Evolutionary conservation across 2,797 vertebrate species (phyloP).

Genomic region (Dendrocincla fuliginosa): DNA sequence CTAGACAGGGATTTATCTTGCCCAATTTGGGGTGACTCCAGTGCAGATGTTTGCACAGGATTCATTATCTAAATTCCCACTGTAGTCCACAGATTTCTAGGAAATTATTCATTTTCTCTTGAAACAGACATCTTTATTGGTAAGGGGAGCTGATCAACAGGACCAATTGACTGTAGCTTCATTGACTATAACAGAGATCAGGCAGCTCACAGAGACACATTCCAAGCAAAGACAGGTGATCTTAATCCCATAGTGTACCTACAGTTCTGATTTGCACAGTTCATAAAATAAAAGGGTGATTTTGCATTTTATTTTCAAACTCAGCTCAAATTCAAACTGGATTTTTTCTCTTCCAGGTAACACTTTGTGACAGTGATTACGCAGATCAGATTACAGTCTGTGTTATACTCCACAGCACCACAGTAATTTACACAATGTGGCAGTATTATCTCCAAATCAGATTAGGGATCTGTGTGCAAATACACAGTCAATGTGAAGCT

Average conservation of each 20-base stretch:
- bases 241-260: background rate
- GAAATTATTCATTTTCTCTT: background rate
- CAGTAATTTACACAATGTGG: background rate
- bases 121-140: background rate
- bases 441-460: background rate
- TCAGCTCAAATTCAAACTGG: background rate
- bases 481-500: background rate
- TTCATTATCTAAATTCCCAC: background rate
- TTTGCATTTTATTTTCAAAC: background rate
- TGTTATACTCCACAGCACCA: background rate
- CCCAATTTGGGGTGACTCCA: background rate
- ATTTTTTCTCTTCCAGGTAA: background rate
- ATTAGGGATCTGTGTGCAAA: background rate
- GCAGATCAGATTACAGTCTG: background rate
- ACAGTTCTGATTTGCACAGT: background rate
- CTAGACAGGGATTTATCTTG: background rate
- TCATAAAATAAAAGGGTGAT: background rate
- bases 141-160: background rate
- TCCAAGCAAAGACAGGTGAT: background rate
- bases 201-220: background rate
- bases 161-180: background rate
- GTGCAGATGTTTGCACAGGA: background rate
- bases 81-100: background rate
- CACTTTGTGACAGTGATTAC: background rate
- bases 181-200: background rate